Evolutionary conservation across 2,113 vertebrate species (phyloP), one percentile per base, ranked within the genome.

Genomic region (Larimichthys polyactis): DNA sequence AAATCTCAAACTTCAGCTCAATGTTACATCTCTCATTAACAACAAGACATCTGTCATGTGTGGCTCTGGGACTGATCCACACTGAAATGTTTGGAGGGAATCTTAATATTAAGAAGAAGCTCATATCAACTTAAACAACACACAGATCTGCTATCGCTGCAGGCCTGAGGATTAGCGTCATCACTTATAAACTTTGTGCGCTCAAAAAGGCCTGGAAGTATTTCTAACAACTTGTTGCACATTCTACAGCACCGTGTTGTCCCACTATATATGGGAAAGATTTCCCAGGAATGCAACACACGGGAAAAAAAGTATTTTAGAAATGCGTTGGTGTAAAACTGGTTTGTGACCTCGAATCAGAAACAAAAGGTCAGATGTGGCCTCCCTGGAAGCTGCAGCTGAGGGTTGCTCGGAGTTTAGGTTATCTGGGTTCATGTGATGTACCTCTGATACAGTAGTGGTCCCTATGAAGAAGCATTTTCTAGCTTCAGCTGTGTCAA

Each of bases 401-500:
- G 7, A 36, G 36, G 24, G 7, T 4, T 11, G 36, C 51, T 29
- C 59, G 48, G 36, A 44, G 22, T 27, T 32, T 9, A 1, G 11
- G 11, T 65, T 76, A 62, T 73, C 71, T 57, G 64, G 27, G 3
- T 8, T 63, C 15, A 6, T 62, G 9, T 19, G 1, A 58, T n/a
- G 44, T 24, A 11, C 71, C 75, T 87, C n/a, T 70, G 59, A 76
- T 49, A 49, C 44, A 44, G 36, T 24, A 3, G 44, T 9, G 4
- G 16, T 32, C 2, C 55, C 44, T 15, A 4, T 68, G 11, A 22
- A 10, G 48, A 36, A 22, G 9, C 11, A 0, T 43, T 78, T 74
- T 19, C 0, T 29, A 19, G 20, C 64, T 79, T 62, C 83, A 89
- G 83, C 83, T 85, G 85, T 65, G 70, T 89, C 78, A 92, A 90